Conservation (phyloP, 2,888 invertebrate genomes). For the Pseudococcus longispinus region DNA sequence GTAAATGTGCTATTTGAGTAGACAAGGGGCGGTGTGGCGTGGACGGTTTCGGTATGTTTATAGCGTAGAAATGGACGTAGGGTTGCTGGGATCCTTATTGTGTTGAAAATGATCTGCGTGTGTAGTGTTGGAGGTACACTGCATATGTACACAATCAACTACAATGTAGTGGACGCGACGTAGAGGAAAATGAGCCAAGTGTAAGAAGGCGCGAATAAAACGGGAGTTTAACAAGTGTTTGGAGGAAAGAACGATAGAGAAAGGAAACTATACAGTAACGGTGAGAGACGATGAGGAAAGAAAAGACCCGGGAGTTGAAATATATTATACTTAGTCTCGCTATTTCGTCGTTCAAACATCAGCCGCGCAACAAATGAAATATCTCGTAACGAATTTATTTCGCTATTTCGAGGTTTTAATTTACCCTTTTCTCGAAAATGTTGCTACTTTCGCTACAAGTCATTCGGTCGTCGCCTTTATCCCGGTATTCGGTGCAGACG, state of each 20-base stretch:
- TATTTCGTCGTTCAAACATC: constrained; percentile 40
- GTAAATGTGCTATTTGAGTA: neutral
- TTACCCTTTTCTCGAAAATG: constrained; percentile 3
- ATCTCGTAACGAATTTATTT: constrained; percentile 32
- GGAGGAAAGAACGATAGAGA: neutral
- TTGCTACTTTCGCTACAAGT: neutral
- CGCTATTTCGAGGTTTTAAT: constrained; percentile 43
- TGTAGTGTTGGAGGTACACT: neutral
- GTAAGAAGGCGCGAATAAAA: constrained; percentile 9
- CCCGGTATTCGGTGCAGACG: neutral
- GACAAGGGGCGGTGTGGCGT: no score
- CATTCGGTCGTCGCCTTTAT: neutral
- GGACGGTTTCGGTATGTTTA: neutral
- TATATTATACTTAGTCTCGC: constrained; percentile 15
- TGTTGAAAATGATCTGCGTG: neutral
- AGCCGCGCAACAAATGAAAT: constrained; percentile 40
- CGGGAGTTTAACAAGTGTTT: constrained; percentile 2
- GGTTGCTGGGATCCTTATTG: neutral
- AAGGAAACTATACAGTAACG: neutral
- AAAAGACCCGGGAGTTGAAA: neutral
- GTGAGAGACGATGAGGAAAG: neutral
- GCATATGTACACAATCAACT: no score
- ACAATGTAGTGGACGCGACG: neutral
- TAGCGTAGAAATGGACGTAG: neutral
- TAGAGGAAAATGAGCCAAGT: neutral